phyloP scores from a whole-genome alignment of 2,888 invertebrate genomes.

The Belgica antarctica region DNA sequence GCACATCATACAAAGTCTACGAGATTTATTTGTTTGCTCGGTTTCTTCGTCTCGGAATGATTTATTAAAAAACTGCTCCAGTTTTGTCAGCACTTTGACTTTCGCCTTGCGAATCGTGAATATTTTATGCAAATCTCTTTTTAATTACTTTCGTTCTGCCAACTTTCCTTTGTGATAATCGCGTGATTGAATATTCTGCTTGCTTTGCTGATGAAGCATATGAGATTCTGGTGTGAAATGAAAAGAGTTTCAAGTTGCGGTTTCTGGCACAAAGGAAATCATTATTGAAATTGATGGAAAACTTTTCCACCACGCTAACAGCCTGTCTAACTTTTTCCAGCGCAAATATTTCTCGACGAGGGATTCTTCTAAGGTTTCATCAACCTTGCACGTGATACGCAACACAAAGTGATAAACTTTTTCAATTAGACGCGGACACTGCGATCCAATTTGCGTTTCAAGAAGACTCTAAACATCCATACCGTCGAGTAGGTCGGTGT shows the following conservation, averaged over 20 bases:
- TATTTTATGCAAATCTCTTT: constrained; percentile 20
- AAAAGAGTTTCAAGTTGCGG: too few relatives aligned
- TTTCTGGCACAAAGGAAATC: too few relatives aligned
- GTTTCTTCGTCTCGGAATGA: background rate
- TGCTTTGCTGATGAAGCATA: constrained; percentile 5
- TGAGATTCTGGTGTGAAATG: background rate
- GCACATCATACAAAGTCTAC: background rate
- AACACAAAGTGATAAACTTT: background rate
- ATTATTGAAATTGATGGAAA: background rate
- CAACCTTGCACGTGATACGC: background rate
- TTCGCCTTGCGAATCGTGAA: background rate
- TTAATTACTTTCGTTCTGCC: constrained; percentile 14
- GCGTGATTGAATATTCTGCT: constrained; percentile 10
- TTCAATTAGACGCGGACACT: background rate
- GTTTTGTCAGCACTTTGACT: background rate
- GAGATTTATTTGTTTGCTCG: constrained; percentile 1
- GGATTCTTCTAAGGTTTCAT: background rate
- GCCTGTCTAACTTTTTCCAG: background rate
- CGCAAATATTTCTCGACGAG: background rate
- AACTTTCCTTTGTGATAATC: background rate
- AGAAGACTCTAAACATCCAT: too few relatives aligned
- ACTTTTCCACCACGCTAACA: too few relatives aligned
- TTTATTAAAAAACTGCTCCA: constrained; percentile 14
- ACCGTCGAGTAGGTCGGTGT: too few relatives aligned
- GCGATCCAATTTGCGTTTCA: too few relatives aligned